These are phyloP conservation scores for Drosophila guanche DNA, from an alignment of 1,140 invertebrate species.

Conservation along the genomic window DNA sequence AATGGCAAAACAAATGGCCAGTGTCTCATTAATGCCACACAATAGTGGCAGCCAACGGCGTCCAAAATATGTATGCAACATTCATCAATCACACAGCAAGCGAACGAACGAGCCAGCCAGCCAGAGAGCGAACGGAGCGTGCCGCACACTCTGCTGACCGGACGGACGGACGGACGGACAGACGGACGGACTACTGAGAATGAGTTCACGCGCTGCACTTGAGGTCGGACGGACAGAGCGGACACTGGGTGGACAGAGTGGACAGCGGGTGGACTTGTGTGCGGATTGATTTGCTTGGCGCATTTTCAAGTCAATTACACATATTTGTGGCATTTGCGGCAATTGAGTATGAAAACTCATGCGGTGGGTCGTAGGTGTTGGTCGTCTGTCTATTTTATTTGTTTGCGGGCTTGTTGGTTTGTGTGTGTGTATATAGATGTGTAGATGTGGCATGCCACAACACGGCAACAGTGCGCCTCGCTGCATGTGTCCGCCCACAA, in stretches of 20 bases:
- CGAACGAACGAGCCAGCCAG: slow-evolving; percentile 13
- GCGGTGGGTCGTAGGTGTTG: slow-evolving; percentile 78
- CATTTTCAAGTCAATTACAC: slow-evolving; percentile 81
- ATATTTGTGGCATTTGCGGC: slow-evolving; percentile 80
- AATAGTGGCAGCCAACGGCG: slow-evolving; percentile 70
- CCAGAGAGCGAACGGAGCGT: slow-evolving; percentile 12
- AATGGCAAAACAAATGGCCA: slow-evolving; percentile 74
- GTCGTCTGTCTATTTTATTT: slow-evolving; percentile 65
- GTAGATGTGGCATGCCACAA: slow-evolving; percentile 70
- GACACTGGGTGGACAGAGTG: slow-evolving; percentile 10
- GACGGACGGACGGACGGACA: slow-evolving; percentile 55
- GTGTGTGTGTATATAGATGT: slow-evolving; percentile 30
- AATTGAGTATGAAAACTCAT: slow-evolving; percentile 74
- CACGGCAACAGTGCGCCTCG: slow-evolving; percentile 26
- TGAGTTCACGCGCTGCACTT: slow-evolving; percentile 80
- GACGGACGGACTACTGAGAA: slow-evolving; percentile 62
- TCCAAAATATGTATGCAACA: slow-evolving; percentile 80
- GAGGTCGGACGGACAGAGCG: slow-evolving; percentile 44
- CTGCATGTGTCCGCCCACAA: slow-evolving; percentile 72
- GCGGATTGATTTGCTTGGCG: slow-evolving; percentile 76
- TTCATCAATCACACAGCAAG: slow-evolving; percentile 77
- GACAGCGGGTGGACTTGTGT: slow-evolving; percentile 19
- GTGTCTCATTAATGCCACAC: slow-evolving; percentile 80
- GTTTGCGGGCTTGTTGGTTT: slow-evolving; percentile 34
- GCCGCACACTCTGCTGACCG: slow-evolving; percentile 48